A percentile compares a stretch with the other conserved stretches of the same genome.
Conservation (phyloP, 2,888 invertebrate species). For the Sarcophaga rosellei region DNA sequence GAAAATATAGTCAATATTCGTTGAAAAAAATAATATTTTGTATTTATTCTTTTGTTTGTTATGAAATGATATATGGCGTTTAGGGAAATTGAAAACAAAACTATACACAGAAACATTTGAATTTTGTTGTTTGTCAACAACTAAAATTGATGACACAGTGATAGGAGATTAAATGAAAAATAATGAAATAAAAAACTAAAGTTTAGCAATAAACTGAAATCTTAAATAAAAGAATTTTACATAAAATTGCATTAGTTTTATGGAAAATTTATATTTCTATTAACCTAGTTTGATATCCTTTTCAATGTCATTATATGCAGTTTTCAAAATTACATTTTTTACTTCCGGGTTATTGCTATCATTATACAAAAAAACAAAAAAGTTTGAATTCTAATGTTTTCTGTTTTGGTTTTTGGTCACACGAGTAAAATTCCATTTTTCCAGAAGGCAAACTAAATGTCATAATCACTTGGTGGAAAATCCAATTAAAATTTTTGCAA, state of each 20-base stretch:
- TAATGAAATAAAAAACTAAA: neutral
- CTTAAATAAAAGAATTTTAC: neutral
- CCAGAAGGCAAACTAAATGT: slow-evolving; percentile 26
- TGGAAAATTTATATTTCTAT: neutral
- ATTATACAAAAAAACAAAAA: slow-evolving; percentile 21
- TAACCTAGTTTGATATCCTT: neutral
- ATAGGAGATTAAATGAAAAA: slow-evolving; percentile 17
- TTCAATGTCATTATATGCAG: too few relatives aligned
- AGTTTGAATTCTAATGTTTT: neutral
- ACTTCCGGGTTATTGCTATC: neutral
- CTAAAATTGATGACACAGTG: slow-evolving; percentile 21
- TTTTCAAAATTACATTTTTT: slow-evolving; percentile 13
- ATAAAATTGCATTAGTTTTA: too few relatives aligned
- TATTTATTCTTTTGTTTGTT: slow-evolving; percentile 8
- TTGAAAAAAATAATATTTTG: neutral
- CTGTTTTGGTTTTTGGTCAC: slow-evolving; percentile 29
- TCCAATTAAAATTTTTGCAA: slow-evolving; percentile 50
- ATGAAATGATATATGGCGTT: slow-evolving; percentile 28
- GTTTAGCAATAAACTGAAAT: neutral
- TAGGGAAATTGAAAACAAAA: slow-evolving; percentile 20
- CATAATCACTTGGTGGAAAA: slow-evolving; percentile 49
- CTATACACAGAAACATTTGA: neutral
- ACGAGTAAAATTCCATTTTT: neutral
- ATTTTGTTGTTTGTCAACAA: slow-evolving; percentile 21
- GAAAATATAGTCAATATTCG: slow-evolving; percentile 7